A percentile compares a stretch with the other conserved stretches of the same genome.
Conservation (phyloP, 1,140 invertebrate species). For the Notospermus geniculatus region DNA sequence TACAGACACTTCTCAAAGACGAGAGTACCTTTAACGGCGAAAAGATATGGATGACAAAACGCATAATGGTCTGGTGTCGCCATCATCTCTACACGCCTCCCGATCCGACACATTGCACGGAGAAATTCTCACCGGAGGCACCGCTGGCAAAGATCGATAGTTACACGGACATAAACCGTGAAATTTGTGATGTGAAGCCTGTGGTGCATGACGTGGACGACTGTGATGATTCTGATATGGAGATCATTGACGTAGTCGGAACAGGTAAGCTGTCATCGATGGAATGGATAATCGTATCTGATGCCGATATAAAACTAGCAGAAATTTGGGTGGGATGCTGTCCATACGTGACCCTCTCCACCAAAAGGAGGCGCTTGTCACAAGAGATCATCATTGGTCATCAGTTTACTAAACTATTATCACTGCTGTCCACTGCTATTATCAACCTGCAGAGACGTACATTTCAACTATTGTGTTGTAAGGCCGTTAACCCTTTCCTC, state of each 20-base stretch:
- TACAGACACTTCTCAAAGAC: slow-evolving; percentile 48
- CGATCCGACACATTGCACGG: slow-evolving; percentile 17
- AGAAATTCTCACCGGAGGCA: not conserved
- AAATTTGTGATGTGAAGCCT: not conserved
- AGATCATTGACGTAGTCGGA: not conserved
- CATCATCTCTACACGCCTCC: slow-evolving; percentile 56
- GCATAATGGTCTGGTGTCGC: slow-evolving; percentile 60
- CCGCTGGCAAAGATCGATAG: not conserved
- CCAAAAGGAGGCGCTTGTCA: too few species aligned
- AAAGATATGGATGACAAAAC: slow-evolving; percentile 57
- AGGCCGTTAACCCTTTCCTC: too few species aligned
- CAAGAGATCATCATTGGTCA: too few species aligned
- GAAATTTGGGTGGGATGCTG: too few species aligned
- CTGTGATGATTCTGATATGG: not conserved
- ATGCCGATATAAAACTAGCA: not conserved
- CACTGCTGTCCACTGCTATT: too few species aligned
- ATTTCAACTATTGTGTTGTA: too few species aligned
- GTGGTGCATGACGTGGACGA: not conserved
- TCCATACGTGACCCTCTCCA: too few species aligned
- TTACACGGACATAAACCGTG: not conserved
- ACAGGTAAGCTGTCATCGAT: not conserved
- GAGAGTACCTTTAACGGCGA: slow-evolving; percentile 39
- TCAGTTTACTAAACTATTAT: too few species aligned
- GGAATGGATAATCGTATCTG: not conserved
- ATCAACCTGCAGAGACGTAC: too few species aligned